phyloP scores from a whole-genome alignment of 2,797 vertebrate genomes.

The Synaphobranchus kaupii region DNA sequence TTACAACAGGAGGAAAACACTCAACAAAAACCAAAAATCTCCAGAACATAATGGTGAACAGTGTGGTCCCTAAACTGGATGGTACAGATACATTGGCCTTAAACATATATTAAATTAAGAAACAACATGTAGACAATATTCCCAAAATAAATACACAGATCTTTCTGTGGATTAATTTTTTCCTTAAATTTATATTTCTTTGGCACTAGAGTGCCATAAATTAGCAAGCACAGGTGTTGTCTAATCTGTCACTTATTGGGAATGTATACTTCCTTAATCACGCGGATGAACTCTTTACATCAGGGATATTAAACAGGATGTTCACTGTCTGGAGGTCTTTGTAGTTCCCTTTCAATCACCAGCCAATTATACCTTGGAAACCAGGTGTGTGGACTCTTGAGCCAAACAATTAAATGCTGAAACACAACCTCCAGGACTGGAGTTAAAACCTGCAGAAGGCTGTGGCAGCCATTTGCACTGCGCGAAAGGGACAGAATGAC shows the following conservation, averaged over 20 bases:
- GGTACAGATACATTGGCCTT: not conserved
- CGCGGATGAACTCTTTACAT: not conserved
- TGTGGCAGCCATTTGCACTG: no score
- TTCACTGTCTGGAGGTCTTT: not conserved
- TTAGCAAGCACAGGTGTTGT: not conserved
- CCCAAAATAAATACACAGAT: not conserved
- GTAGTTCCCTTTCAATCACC: not conserved
- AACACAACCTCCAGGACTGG: not conserved
- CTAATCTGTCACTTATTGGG: not conserved
- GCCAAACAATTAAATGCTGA: not conserved
- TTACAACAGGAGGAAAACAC: not conserved
- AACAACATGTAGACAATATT: not conserved
- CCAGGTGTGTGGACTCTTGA: not conserved
- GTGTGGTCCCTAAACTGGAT: not conserved
- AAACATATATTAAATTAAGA: not conserved
- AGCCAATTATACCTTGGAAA: not conserved
- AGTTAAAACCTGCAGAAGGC: not conserved
- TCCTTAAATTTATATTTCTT: not conserved
- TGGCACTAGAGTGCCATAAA: not conserved
- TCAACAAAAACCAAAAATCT: not conserved
- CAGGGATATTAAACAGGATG: not conserved
- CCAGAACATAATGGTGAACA: conserved; percentile 1
- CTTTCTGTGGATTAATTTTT: not conserved
- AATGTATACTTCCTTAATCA: not conserved
- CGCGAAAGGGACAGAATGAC: no score